Conservation (phyloP, 2,888 invertebrate genomes). For the Amphipyra berbera region DNA sequence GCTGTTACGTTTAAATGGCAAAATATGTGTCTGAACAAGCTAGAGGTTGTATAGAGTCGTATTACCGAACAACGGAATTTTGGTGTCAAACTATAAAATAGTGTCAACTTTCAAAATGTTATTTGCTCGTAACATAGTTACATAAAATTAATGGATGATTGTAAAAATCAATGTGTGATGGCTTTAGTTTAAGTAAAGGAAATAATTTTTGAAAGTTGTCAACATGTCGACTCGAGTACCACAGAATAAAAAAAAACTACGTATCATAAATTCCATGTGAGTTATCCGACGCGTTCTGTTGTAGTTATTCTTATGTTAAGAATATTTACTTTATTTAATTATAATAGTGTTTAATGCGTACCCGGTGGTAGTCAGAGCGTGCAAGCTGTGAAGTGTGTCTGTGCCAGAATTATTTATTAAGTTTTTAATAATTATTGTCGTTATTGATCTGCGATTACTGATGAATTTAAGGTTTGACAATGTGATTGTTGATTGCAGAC, state of each 20-base stretch:
- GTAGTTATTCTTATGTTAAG: slow-evolving; percentile 88
- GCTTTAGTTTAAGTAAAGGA: slow-evolving; percentile 30
- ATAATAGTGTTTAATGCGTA: slow-evolving; percentile 68
- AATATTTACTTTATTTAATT: slow-evolving; percentile 79
- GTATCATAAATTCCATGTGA: slow-evolving; percentile 72
- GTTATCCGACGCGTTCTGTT: slow-evolving; percentile 65
- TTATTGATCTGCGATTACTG: slow-evolving; percentile 79
- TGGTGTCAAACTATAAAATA: slow-evolving; percentile 30
- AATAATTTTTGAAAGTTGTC: slow-evolving; percentile 48
- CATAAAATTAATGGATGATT: slow-evolving; percentile 19
- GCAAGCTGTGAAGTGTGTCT: slow-evolving; percentile 73
- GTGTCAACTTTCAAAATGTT: slow-evolving; percentile 44
- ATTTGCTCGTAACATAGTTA: slow-evolving; percentile 45
- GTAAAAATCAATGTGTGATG: slow-evolving; percentile 43
- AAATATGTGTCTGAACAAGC: slow-evolving; percentile 51
- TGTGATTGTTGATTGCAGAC: slow-evolving; percentile 43
- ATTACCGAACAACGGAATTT: slow-evolving; percentile 38
- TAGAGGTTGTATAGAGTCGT: slow-evolving; percentile 48
- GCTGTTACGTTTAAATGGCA: slow-evolving; percentile 33
- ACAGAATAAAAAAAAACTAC: slow-evolving; percentile 40
- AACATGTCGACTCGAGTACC: slow-evolving; percentile 29
- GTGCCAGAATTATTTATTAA: slow-evolving; percentile 82
- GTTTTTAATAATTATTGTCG: slow-evolving; percentile 66
- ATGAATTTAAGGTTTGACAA: slow-evolving; percentile 50
- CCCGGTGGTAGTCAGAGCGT: slow-evolving; percentile 64